These are phyloP conservation scores for Coenonympha glycerion DNA, from an alignment of 2,888 invertebrate species.

Conservation along the genomic window DNA sequence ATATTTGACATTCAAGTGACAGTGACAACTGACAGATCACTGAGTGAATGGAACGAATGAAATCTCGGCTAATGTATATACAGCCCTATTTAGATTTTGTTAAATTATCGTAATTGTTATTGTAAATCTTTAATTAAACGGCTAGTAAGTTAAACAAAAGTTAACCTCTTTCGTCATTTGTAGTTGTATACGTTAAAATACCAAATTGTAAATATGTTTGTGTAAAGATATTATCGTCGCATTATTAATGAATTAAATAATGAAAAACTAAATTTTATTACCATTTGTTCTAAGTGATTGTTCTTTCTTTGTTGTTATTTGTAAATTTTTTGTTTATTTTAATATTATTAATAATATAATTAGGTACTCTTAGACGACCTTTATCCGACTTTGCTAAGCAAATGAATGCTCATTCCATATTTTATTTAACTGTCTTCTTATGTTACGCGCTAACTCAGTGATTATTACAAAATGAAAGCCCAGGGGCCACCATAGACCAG, in stretches of 20 bases:
- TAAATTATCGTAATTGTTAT: slow-evolving; percentile 48
- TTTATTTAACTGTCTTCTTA: slow-evolving; percentile 28
- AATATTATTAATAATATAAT: slow-evolving; percentile 33
- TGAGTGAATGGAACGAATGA: slow-evolving; percentile 30
- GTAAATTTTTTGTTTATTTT: slow-evolving; percentile 70
- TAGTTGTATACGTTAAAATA: slow-evolving; percentile 73
- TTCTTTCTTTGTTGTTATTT: slow-evolving; percentile 73
- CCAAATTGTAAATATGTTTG: slow-evolving; percentile 69
- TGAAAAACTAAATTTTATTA: slow-evolving; percentile 67
- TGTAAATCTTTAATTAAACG: slow-evolving; percentile 48
- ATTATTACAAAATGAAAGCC: too few relatives aligned
- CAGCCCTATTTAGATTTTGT: slow-evolving; percentile 51
- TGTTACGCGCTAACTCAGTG: not conserved
- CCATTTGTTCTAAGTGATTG: slow-evolving; percentile 73
- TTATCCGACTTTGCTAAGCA: slow-evolving; percentile 36
- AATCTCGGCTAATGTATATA: slow-evolving; percentile 55
- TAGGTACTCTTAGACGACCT: slow-evolving; percentile 34
- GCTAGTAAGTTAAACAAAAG: slow-evolving; percentile 47
- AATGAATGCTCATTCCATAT: slow-evolving; percentile 40
- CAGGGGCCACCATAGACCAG: too few relatives aligned
- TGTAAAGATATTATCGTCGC: slow-evolving; percentile 72
- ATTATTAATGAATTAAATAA: slow-evolving; percentile 34
- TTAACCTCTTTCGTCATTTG: slow-evolving; percentile 58
- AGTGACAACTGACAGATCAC: slow-evolving; percentile 23
- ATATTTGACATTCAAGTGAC: slow-evolving; percentile 44